A percentile compares a stretch with the other conserved stretches of the same genome.
Evolutionary conservation across 2,113 vertebrate species (phyloP).

Genomic region (Stigmatopora nigra): DNA sequence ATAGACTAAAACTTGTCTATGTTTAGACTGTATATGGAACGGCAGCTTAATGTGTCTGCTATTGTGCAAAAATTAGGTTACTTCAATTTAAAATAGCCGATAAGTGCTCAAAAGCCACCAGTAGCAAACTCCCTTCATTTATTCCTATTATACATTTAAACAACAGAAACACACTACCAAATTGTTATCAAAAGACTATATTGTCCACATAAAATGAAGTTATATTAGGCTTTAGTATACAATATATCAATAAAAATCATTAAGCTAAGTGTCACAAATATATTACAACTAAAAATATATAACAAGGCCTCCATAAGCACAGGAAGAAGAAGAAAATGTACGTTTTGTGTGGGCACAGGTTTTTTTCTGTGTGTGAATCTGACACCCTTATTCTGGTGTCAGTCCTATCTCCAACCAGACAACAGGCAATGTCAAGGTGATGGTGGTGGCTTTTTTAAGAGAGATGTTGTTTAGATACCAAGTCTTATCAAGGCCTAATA

Average conservation of each 20-base stretch:
- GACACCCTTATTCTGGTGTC: neutral
- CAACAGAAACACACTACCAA: too few relatives aligned
- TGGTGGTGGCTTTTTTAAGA: neutral
- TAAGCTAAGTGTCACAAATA: neutral
- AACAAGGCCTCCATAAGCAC: neutral
- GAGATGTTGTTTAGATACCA: neutral
- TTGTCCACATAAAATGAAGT: too few relatives aligned
- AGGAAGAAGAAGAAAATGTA: neutral
- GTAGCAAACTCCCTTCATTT: too few relatives aligned
- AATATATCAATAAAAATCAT: neutral
- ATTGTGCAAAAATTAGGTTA: too few relatives aligned
- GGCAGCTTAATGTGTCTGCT: too few relatives aligned
- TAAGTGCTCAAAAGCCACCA: too few relatives aligned
- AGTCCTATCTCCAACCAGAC: neutral
- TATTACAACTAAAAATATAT: neutral
- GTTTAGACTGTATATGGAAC: too few relatives aligned
- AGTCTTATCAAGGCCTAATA: neutral
- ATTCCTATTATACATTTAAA: too few relatives aligned
- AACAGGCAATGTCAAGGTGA: neutral
- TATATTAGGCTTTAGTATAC: too few relatives aligned
- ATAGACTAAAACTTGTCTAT: too few relatives aligned
- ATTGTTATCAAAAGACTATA: too few relatives aligned
- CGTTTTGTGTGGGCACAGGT: neutral
- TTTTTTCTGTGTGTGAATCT: constrained; percentile 3
- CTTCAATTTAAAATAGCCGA: too few relatives aligned